phyloP scores from a whole-genome alignment of 2,113 vertebrate genomes.

The Larimichthys crocea region DNA sequence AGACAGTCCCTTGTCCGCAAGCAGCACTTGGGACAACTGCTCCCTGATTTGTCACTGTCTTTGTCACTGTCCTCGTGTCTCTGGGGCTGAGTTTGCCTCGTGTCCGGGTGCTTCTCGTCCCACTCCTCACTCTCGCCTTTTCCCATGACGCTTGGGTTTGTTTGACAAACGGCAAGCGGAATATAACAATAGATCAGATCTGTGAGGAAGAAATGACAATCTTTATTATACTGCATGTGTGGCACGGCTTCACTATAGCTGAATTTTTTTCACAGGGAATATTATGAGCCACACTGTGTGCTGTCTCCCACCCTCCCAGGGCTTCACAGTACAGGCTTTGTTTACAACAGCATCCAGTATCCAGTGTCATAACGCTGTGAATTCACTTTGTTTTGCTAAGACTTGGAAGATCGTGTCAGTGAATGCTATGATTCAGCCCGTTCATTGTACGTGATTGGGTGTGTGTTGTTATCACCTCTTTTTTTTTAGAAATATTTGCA shows the following conservation, averaged over 20 bases:
- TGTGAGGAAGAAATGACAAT: conserved; percentile 2
- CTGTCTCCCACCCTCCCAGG: background rate
- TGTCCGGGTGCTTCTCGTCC: conserved; percentile 47
- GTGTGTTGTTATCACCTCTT: background rate
- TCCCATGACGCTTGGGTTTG: conserved; percentile 51
- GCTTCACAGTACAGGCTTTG: conserved; percentile 27
- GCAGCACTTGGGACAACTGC: conserved; percentile 78
- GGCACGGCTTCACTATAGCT: background rate
- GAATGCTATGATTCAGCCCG: background rate
- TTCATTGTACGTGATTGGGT: background rate
- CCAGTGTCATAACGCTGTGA: background rate
- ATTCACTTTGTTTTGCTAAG: background rate
- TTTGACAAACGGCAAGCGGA: background rate
- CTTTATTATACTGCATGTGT: background rate
- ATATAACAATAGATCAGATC: background rate
- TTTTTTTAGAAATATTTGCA: conserved; percentile 21
- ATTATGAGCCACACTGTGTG: background rate
- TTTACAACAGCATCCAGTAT: background rate
- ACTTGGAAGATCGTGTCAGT: background rate
- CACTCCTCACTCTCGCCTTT: conserved; percentile 48
- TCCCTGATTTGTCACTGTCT: background rate
- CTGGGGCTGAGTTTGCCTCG: conserved; percentile 55
- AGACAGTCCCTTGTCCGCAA: conserved; percentile 72
- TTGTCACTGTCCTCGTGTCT: background rate
- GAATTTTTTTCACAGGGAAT: conserved; percentile 18